These are phyloP conservation scores for Callimorpha dominula DNA, from an alignment of 2,888 invertebrate genomes.

Conservation along the genomic window DNA sequence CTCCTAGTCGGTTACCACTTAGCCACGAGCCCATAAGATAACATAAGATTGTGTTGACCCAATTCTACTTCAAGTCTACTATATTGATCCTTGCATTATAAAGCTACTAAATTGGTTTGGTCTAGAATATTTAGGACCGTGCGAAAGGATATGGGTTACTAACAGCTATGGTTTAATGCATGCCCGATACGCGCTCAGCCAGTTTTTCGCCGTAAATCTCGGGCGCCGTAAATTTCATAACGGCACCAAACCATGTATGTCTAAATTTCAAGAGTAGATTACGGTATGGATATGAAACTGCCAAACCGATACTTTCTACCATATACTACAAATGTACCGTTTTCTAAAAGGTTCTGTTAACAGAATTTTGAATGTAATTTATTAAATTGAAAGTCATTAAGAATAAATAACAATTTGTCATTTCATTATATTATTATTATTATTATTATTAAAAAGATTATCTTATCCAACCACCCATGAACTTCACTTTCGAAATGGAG, in stretches of 20 bases:
- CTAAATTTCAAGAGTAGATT: constrained; percentile 5
- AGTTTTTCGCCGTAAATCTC: constrained; percentile 17
- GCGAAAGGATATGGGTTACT: constrained; percentile 10
- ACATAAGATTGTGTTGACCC: background rate
- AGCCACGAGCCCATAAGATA: background rate
- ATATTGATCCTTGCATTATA: background rate
- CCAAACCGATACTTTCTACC: constrained; percentile 27
- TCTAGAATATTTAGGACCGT: background rate
- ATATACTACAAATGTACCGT: constrained; percentile 53
- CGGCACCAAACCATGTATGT: constrained; percentile 29
- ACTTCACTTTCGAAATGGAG: constrained; percentile 37
- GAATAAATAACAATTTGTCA: background rate
- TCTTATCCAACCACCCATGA: constrained; percentile 38
- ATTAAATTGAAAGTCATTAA: constrained; percentile 47
- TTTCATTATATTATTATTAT: constrained; percentile 28
- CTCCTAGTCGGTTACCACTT: too few species aligned
- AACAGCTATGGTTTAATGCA: background rate
- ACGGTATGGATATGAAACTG: constrained; percentile 6
- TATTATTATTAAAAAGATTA: constrained; percentile 12
- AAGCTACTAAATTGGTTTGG: background rate
- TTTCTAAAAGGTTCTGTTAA: constrained; percentile 46
- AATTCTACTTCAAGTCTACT: background rate
- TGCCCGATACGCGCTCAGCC: constrained; percentile 13
- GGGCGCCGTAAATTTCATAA: constrained; percentile 26
- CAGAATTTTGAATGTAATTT: constrained; percentile 41